phyloP scores from a whole-genome alignment of 2,797 vertebrate genomes.

The Carapus acus region DNA sequence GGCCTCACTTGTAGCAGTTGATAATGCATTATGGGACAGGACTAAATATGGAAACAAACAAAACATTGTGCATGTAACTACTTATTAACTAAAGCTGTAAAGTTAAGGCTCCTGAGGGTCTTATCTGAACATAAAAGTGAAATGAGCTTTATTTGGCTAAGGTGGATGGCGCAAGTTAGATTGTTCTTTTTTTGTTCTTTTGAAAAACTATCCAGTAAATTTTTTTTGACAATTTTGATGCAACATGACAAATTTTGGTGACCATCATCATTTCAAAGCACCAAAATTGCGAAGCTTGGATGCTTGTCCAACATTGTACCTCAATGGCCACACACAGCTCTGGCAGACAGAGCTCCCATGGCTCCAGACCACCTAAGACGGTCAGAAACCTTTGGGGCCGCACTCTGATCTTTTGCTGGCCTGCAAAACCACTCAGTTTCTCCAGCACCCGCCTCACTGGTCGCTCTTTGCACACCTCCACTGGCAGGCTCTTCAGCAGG shows the following conservation, averaged over 20 bases:
- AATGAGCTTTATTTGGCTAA: too few species aligned
- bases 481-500: conserved; percentile 64
- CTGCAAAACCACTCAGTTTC: conserved; percentile 69
- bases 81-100: too few species aligned
- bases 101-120: too few species aligned
- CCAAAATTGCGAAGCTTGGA: too few species aligned
- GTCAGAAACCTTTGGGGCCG: conserved; percentile 63
- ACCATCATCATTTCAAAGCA: too few species aligned
- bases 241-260: too few species aligned
- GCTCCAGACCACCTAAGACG: conserved; percentile 62
- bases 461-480: conserved; percentile 57
- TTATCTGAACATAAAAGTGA: too few species aligned
- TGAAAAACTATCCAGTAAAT: too few species aligned
- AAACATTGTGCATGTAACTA: too few species aligned
- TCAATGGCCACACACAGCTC: conserved; percentile 73
- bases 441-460: conserved; percentile 61
- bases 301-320: conserved; percentile 58
- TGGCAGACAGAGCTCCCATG: conserved; percentile 75
- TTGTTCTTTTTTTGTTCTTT: too few species aligned
- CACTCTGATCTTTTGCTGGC: conserved; percentile 59
- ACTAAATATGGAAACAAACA: not conserved
- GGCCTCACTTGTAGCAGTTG: not conserved
- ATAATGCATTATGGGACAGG: not conserved
- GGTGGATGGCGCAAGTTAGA: too few species aligned
- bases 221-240: too few species aligned